These are phyloP conservation scores for Oreonectes daqikongensis DNA, from an alignment of 2,797 vertebrate genomes.

Conservation along the genomic window DNA sequence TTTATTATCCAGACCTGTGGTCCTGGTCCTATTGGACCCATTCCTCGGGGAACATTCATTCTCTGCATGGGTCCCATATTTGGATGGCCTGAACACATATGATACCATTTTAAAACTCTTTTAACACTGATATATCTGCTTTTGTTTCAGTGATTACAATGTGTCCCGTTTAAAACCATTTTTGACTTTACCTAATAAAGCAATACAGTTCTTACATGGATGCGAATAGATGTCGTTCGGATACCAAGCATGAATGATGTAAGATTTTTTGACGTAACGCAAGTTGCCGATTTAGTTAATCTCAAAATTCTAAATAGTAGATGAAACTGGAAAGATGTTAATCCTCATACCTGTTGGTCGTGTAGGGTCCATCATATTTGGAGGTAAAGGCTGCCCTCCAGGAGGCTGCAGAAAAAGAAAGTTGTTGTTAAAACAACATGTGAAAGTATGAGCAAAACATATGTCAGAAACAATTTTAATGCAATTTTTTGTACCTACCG, in stretches of 20 bases:
- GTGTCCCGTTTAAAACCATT: background rate
- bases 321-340: background rate
- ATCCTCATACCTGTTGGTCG: constrained; percentile 80
- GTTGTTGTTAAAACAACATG: background rate
- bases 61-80: constrained; percentile 95
- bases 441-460: no score
- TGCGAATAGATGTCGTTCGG: background rate
- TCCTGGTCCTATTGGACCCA: constrained; percentile 96
- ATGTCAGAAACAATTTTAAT: background rate
- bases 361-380: constrained; percentile 85
- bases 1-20: constrained; percentile 84
- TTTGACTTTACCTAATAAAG: background rate
- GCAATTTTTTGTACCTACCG: constrained; percentile 75
- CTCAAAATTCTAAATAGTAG: background rate
- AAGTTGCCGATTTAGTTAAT: background rate
- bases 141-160: no score
- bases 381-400: constrained; percentile 86
- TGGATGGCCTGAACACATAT: constrained; percentile 84
- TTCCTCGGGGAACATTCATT: constrained; percentile 95
- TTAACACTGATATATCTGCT: background rate
- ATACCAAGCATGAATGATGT: no score
- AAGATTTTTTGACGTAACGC: background rate
- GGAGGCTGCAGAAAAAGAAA: constrained; percentile 75
- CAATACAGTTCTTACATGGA: background rate
- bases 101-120: background rate